These are phyloP conservation scores for Scomber japonicus DNA, from an alignment of 2,113 vertebrate genomes.

Conservation along the genomic window DNA sequence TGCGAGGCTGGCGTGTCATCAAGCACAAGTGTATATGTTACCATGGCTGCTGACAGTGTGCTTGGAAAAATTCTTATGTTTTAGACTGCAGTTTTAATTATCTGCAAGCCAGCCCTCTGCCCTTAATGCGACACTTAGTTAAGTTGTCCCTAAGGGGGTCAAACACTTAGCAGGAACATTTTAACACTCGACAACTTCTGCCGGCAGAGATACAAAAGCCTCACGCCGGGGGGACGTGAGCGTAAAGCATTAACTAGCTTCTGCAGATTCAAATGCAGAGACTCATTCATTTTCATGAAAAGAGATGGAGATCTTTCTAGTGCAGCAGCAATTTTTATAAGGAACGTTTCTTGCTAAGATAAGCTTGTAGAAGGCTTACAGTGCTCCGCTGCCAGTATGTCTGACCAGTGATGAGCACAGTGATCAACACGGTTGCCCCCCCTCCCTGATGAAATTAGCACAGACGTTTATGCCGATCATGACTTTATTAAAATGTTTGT, in stretches of 20 bases:
- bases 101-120: constrained; percentile 45
- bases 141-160: constrained; percentile 65
- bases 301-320: constrained; percentile 15
- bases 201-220: constrained; percentile 53
- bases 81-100: constrained; percentile 61
- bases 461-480: background rate
- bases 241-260: constrained; percentile 18
- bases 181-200: constrained; percentile 50
- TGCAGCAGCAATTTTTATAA: background rate
- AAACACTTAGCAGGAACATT: constrained; percentile 62
- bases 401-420: constrained; percentile 8
- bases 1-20: constrained; percentile 26
- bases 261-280: constrained; percentile 28
- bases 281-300: constrained; percentile 9
- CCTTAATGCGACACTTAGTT: constrained; percentile 68
- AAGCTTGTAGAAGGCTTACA: background rate
- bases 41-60: constrained; percentile 28
- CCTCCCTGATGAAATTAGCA: constrained; percentile 16
- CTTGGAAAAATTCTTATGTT: constrained; percentile 31
- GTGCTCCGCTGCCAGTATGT: background rate
- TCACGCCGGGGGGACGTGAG: constrained; percentile 9
- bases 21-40: constrained; percentile 23
- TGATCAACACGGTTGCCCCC: background rate
- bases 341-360: constrained; percentile 22
- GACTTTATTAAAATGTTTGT: constrained; percentile 16